phyloP scores from a whole-genome alignment of 1,140 invertebrate species.

The Heliconius himera region DNA sequence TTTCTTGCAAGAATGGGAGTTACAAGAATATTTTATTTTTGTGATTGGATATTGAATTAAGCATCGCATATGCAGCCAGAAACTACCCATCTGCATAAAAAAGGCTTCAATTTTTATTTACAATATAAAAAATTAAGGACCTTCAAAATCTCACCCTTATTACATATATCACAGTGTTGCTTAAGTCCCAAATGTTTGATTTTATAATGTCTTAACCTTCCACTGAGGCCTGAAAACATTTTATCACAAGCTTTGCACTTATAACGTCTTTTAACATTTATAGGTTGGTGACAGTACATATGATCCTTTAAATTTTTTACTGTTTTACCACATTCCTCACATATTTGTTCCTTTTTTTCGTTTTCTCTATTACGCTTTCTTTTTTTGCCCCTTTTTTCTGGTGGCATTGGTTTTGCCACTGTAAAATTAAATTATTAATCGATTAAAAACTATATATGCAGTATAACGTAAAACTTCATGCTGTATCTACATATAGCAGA shows the following conservation, averaged over 20 bases:
- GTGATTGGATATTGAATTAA: no score
- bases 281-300: slow-evolving; percentile 46
- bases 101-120: no score
- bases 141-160: slow-evolving; percentile 57
- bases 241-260: slow-evolving; percentile 64
- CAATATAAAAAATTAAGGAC: slow-evolving; percentile 7
- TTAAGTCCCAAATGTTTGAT: slow-evolving; percentile 65
- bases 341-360: slow-evolving; percentile 46
- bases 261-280: slow-evolving; percentile 39
- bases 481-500: no score
- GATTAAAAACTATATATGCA: neutral
- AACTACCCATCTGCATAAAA: no score
- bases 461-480: no score
- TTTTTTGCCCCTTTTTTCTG: slow-evolving; percentile 45
- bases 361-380: slow-evolving; percentile 31
- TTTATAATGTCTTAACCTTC: slow-evolving; percentile 58
- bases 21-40: no score
- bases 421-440: slow-evolving; percentile 4
- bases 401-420: slow-evolving; percentile 17
- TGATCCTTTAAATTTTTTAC: slow-evolving; percentile 61
- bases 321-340: slow-evolving; percentile 67
- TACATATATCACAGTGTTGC: slow-evolving; percentile 60
- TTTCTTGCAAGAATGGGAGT: no score
- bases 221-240: slow-evolving; percentile 46
- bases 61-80: no score